Percentiles rank a stretch among this genome's conserved stretches.
phyloP scores from a whole-genome alignment of 2,797 vertebrate genomes.

The Alosa sapidissima region DNA sequence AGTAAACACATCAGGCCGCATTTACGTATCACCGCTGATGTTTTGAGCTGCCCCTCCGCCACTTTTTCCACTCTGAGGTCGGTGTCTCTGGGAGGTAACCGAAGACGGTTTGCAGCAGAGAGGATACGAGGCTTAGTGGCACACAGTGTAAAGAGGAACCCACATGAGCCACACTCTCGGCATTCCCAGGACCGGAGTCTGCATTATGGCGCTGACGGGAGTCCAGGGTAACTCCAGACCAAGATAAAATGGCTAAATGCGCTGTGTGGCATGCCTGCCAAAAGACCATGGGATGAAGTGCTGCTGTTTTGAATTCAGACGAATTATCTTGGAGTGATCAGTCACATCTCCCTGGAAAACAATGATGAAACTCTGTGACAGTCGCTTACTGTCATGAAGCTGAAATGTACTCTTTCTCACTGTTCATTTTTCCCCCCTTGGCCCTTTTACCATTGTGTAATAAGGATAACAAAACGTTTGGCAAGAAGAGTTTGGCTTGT shows the following conservation, averaged over 20 bases:
- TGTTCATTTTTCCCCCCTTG: conserved; percentile 19
- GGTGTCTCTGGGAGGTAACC: conserved; percentile 18
- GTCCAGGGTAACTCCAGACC: conserved; percentile 16
- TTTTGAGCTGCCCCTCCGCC: conserved; percentile 21
- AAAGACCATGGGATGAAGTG: not conserved
- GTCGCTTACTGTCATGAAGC: conserved; percentile 45
- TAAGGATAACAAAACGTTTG: conserved; percentile 47
- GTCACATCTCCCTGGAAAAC: conserved; percentile 16
- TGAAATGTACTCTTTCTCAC: conserved; percentile 50
- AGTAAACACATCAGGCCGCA: conserved; percentile 49
- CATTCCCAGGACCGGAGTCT: not conserved
- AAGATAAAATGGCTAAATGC: conserved; percentile 19
- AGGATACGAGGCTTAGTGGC: not conserved
- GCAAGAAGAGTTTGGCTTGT: conserved; percentile 28
- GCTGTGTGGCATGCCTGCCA: not conserved
- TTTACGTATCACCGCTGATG: conserved; percentile 14
- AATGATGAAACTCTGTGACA: conserved; percentile 25
- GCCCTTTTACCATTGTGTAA: conserved; percentile 29
- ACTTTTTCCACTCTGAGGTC: conserved; percentile 20
- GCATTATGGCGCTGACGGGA: not conserved
- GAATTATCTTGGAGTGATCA: conserved; percentile 16
- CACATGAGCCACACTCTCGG: not conserved
- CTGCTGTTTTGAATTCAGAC: conserved; percentile 15
- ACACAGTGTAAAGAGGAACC: not conserved
- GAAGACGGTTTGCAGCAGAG: conserved; percentile 21